Percentiles rank a stretch among this genome's conserved stretches.
phyloP scores from a whole-genome alignment of 2,888 invertebrate genomes.

The Altica lythri region DNA sequence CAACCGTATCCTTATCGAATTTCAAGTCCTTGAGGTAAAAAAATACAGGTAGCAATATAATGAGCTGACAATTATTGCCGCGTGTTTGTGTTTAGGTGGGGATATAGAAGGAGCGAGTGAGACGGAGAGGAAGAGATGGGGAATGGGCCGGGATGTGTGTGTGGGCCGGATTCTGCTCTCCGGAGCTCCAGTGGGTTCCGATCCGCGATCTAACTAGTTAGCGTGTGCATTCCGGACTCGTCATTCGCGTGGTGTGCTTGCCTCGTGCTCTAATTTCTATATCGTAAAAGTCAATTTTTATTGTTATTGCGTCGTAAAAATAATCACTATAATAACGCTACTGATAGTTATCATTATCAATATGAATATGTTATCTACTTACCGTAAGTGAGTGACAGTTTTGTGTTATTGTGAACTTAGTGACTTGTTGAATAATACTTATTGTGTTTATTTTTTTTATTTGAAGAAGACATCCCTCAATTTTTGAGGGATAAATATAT shows the following conservation, averaged over 20 bases:
- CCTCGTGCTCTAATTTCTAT: constrained; percentile 53
- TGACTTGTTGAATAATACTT: constrained; percentile 36
- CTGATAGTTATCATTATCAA: constrained; percentile 33
- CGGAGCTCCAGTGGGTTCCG: constrained; percentile 64
- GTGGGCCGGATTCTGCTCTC: constrained; percentile 66
- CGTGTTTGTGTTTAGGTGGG: constrained; percentile 53
- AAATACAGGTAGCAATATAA: constrained; percentile 57
- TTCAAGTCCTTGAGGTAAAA: constrained; percentile 35
- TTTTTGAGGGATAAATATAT: constrained; percentile 43
- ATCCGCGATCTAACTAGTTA: constrained; percentile 67
- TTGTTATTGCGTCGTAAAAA: constrained; percentile 56
- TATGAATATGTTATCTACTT: constrained; percentile 36
- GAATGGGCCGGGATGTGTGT: constrained; percentile 60
- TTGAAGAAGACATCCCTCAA: constrained; percentile 44
- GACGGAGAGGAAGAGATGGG: constrained; percentile 51
- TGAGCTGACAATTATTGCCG: constrained; percentile 54
- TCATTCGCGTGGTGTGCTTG: constrained; percentile 54
- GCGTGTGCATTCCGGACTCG: constrained; percentile 63
- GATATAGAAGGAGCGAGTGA: constrained; percentile 47
- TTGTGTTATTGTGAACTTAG: constrained; percentile 38
- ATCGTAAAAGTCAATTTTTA: constrained; percentile 50
- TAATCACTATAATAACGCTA: constrained; percentile 53
- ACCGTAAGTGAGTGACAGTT: constrained; percentile 37
- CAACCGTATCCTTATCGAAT: constrained; percentile 41
- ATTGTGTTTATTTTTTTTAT: constrained; percentile 30